These are phyloP conservation scores for Leptopilina clavipes DNA, from an alignment of 1,140 invertebrate genomes.

Conservation along the genomic window DNA sequence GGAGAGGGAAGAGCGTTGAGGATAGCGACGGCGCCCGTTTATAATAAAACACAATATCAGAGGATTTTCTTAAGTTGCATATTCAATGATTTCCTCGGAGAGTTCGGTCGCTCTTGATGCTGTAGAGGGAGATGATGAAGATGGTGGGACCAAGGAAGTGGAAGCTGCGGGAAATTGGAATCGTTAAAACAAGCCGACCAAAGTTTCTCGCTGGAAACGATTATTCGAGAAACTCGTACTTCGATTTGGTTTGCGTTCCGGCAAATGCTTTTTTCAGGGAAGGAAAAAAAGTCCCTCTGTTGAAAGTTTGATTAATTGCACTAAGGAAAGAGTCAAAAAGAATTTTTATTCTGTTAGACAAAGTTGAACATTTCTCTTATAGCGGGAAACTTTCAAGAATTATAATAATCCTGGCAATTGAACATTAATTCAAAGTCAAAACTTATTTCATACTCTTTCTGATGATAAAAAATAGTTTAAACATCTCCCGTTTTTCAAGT, in stretches of 20 bases:
- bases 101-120: conserved; percentile 62
- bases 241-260: conserved; percentile 31
- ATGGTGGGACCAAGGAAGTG: conserved; percentile 37
- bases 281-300: not conserved
- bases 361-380: not conserved
- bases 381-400: not conserved
- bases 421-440: not conserved
- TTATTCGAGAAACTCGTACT: conserved; percentile 33
- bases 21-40: conserved; percentile 59
- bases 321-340: not conserved
- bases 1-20: conserved; percentile 26
- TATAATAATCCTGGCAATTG: not conserved
- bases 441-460: too few species aligned
- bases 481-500: too few species aligned
- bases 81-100: conserved; percentile 83
- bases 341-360: not conserved
- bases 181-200: conserved; percentile 58
- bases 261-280: not conserved
- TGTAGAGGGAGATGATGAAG: conserved; percentile 43
- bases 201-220: conserved; percentile 47
- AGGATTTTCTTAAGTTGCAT: conserved; percentile 78
- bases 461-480: too few species aligned
- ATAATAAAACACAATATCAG: conserved; percentile 78
- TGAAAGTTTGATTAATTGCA: conserved; percentile 27
- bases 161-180: conserved; percentile 62